Evolutionary conservation across 1,140 invertebrate species (phyloP), one percentile per base, ranked within the genome.

Genomic region (Sinella curviseta): DNA sequence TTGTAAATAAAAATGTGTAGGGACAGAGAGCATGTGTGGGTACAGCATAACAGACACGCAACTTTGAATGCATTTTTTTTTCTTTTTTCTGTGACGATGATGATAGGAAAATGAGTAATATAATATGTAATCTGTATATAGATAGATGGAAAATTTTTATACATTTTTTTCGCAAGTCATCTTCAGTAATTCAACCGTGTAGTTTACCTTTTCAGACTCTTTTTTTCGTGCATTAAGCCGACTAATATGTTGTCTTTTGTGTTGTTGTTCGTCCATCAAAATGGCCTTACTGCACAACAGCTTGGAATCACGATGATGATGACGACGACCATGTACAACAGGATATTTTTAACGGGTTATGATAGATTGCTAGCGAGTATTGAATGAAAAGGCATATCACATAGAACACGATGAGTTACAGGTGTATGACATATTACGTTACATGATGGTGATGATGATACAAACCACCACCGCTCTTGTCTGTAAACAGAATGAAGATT

Each of bases 151-250:
- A n/a, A n/a, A n/a, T n/a, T n/a, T n/a, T n/a, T n/a, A n/a, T n/a
- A n/a, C n/a, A n/a, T n/a, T n/a, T 76, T 30, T 55, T 76, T 78
- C 33, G 77, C 80, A 79, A 81, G 80, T 81, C 80, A 81, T 81
- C 57, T 73, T 79, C 54, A 48, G 80, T 81, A 81, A 81, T 81
- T 81, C 80, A 81, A 70, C 77, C 78, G 80, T 81, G 80, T 81
- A 81, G 78, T 81, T 81, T 81, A 26, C 77, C 73, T 75, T 81
- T 77, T 77, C 55, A 70, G 55, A 33, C 31, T 76, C 60, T 70
- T 70, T 48, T 70, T 30, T 70, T 70, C 28, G 12, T 70, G 65
- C 65, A 70, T 70, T 70, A 70, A 70, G 65, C 65, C 65, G 65
- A 70, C 65, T 70, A 70, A 70, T 70, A 70, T 70, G 60, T 77